These are phyloP conservation scores for Gymnorhina tibicen DNA, from an alignment of 2,113 vertebrate genomes.

Conservation along the genomic window DNA sequence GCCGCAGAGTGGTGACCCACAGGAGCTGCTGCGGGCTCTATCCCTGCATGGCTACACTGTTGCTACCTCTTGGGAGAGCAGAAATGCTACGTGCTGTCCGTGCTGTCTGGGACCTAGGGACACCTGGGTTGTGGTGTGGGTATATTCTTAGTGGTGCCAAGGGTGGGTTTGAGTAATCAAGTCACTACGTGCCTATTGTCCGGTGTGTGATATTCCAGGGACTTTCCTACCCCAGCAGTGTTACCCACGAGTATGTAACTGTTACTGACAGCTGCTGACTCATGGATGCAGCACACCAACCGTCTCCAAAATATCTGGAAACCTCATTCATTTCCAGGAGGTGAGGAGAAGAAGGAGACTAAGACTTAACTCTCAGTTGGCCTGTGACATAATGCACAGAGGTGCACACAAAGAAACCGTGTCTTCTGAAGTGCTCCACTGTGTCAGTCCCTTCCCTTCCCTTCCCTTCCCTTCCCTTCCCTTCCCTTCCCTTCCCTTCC, in stretches of 20 bases:
- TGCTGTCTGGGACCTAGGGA: rapidly evolving
- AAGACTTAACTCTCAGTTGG: neutral
- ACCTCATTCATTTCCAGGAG: neutral
- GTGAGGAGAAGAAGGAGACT: neutral
- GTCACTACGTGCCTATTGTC: neutral
- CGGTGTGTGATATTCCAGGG: neutral
- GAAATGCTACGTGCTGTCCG: neutral
- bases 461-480: neutral
- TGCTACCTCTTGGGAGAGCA: neutral
- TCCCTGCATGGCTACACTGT: neutral
- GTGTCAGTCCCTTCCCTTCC: neutral
- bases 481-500: neutral
- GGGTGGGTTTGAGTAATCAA: neutral
- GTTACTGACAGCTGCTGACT: constrained; percentile 13
- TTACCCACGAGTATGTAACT: neutral
- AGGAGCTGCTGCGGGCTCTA: neutral
- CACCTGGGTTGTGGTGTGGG: neutral
- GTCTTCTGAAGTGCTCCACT: neutral
- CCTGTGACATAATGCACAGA: neutral
- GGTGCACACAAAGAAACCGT: rapidly evolving
- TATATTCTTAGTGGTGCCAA: neutral
- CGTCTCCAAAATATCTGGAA: neutral
- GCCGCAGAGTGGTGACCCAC: rapidly evolving
- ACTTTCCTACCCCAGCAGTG: neutral
- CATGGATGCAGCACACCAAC: neutral